Conservation (phyloP, 35 echinoderm and acorn worm species). For the Stichopus chloronotus region DNA sequence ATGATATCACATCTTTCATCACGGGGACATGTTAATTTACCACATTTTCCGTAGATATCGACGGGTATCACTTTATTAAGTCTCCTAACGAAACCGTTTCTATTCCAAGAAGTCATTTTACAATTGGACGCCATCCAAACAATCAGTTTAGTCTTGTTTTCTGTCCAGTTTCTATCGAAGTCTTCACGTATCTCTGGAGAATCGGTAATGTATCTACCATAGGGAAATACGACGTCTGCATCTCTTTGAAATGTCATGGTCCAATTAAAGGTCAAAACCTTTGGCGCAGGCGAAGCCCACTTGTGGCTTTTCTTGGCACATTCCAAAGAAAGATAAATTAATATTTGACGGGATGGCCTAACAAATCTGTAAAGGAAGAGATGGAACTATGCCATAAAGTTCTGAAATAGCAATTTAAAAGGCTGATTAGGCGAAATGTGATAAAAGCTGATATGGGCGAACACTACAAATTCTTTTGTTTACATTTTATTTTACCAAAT, state of each 20-base stretch:
- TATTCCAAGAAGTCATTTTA: not conserved
- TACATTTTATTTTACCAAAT: too few relatives aligned
- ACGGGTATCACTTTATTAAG: not conserved
- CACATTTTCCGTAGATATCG: slow-evolving; percentile 42
- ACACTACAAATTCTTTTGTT: too few relatives aligned
- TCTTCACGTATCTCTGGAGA: not conserved
- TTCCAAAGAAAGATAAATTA: slow-evolving; percentile 5
- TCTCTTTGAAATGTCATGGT: slow-evolving; percentile 13
- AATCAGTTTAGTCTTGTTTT: slow-evolving; percentile 17
- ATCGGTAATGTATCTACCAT: not conserved
- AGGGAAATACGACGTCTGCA: slow-evolving; percentile 11
- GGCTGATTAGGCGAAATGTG: too few relatives aligned
- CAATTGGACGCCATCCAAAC: slow-evolving; percentile 55
- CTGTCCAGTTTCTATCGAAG: slow-evolving; percentile 29
- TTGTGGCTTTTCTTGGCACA: not conserved
- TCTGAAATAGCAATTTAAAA: too few relatives aligned
- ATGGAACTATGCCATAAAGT: not conserved
- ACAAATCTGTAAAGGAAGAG: not conserved
- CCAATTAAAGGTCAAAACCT: not conserved
- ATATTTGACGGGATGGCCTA: slow-evolving; percentile 32
- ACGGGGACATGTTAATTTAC: not conserved
- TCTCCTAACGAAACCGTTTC: slow-evolving; percentile 10
- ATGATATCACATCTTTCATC: not conserved
- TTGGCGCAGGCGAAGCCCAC: not conserved
- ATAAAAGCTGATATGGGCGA: too few relatives aligned